Evolutionary conservation across 2,113 vertebrate genomes (phyloP).

Genomic region (Sinosuthora webbiana): DNA sequence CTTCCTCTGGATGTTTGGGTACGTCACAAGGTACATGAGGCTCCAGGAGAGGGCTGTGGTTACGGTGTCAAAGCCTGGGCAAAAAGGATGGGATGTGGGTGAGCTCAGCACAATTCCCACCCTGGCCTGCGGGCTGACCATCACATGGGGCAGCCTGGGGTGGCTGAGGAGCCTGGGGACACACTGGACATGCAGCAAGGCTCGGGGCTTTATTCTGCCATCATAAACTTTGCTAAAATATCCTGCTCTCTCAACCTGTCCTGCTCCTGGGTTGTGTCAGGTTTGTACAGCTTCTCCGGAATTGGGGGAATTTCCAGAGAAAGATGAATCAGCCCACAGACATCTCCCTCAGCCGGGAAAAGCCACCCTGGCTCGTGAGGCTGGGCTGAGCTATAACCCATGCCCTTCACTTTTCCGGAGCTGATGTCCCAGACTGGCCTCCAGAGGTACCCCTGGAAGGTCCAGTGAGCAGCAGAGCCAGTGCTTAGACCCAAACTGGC

Average conservation of each 20-base stretch:
- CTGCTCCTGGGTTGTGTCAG: not conserved
- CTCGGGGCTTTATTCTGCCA: not conserved
- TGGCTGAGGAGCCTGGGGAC: not conserved
- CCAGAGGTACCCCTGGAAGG: not conserved
- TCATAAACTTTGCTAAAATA: not conserved
- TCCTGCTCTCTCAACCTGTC: not conserved
- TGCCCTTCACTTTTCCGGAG: not conserved
- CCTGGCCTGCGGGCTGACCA: not conserved
- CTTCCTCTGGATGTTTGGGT: slow-evolving; percentile 82
- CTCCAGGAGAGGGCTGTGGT: slow-evolving; percentile 88
- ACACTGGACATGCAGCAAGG: not conserved
- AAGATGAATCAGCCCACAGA: not conserved
- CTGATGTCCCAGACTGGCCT: not conserved
- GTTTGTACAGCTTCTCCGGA: not conserved
- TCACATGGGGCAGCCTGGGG: not conserved
- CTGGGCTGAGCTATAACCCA: not conserved
- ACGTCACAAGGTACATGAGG: slow-evolving; percentile 77
- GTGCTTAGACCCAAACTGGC: not conserved
- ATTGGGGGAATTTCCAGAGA: not conserved
- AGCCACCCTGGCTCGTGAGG: not conserved
- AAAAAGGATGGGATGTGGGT: not conserved
- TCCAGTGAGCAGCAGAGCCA: rapidly evolving
- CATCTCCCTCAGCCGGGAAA: not conserved
- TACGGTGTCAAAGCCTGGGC: slow-evolving; percentile 90
- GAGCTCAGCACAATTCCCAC: not conserved